Percentiles rank a stretch among this genome's conserved stretches.
Evolutionary conservation across 2,888 invertebrate species (phyloP).

Genomic region (Nasonovia ribisnigri): DNA sequence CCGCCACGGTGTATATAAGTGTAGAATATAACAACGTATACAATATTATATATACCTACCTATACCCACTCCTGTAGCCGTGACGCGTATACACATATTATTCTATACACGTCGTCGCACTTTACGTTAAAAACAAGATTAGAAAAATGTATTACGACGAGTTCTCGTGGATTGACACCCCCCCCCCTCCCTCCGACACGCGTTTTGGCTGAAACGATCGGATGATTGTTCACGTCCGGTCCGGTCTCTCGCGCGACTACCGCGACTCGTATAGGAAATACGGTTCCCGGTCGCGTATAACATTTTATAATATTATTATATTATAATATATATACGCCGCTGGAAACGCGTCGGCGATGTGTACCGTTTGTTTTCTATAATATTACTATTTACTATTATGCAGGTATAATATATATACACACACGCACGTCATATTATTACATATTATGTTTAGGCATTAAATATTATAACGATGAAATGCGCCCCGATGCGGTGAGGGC

Average conservation of each 20-base stretch:
- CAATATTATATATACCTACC: background rate
- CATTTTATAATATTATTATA: background rate
- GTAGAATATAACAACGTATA: background rate
- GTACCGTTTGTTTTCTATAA: background rate
- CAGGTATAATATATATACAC: no score
- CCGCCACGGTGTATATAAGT: background rate
- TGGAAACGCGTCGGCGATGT: background rate
- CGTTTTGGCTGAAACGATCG: slow-evolving; percentile 63
- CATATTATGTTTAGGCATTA: background rate
- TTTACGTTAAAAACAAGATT: background rate
- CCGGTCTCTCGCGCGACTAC: slow-evolving; percentile 4
- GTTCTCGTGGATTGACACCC: background rate
- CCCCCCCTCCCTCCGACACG: background rate
- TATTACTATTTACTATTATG: background rate
- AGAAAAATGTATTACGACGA: background rate
- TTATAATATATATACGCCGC: background rate
- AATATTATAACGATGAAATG: background rate
- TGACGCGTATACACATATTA: slow-evolving; percentile 3
- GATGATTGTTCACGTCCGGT: slow-evolving; percentile 63
- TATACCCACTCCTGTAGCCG: background rate
- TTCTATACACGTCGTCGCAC: background rate
- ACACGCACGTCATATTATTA: background rate
- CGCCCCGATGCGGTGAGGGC: background rate
- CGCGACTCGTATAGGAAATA: slow-evolving; percentile 31
- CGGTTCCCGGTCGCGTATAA: slow-evolving; percentile 1